These are phyloP conservation scores for Dendrolimus punctatus DNA, from an alignment of 1,140 invertebrate genomes.

Conservation along the genomic window DNA sequence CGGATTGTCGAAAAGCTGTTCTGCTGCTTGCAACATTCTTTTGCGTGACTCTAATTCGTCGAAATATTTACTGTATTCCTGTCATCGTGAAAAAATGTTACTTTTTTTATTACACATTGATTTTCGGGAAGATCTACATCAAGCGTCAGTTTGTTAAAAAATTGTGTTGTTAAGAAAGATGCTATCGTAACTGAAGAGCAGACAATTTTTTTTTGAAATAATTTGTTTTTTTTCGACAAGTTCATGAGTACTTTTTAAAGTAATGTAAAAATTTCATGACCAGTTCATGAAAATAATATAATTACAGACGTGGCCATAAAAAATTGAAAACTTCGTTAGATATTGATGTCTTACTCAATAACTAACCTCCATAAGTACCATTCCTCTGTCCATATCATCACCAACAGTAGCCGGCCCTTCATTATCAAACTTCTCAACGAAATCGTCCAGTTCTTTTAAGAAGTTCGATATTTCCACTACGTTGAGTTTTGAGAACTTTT, in stretches of 20 bases:
- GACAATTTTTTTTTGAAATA: no score
- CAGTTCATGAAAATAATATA: no score
- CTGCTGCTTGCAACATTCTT: conserved; percentile 80
- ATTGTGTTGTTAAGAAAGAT: no score
- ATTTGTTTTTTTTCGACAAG: no score
- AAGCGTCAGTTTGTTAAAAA: no score
- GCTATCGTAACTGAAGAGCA: no score
- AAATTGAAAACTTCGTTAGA: no score
- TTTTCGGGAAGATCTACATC: no score
- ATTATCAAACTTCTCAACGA: conserved; percentile 80
- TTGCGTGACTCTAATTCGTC: conserved; percentile 78
- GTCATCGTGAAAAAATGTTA: conserved; percentile 3
- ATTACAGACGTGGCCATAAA: no score
- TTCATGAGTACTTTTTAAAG: no score
- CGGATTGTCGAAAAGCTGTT: conserved; percentile 88
- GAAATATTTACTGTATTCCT: conserved; percentile 80
- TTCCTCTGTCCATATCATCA: conserved; percentile 81
- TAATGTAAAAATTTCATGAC: no score
- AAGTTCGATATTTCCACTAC: conserved; percentile 82
- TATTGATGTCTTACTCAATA: not conserved
- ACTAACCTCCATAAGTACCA: conserved; percentile 77
- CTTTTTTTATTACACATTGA: no score
- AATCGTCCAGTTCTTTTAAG: conserved; percentile 75
- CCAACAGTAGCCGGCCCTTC: conserved; percentile 86
- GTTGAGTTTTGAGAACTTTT: conserved; percentile 85